Evolutionary conservation across 2,888 invertebrate species (phyloP), one percentile per base, ranked within the genome.

Genomic region (Tenthredo scrophulariae): DNA sequence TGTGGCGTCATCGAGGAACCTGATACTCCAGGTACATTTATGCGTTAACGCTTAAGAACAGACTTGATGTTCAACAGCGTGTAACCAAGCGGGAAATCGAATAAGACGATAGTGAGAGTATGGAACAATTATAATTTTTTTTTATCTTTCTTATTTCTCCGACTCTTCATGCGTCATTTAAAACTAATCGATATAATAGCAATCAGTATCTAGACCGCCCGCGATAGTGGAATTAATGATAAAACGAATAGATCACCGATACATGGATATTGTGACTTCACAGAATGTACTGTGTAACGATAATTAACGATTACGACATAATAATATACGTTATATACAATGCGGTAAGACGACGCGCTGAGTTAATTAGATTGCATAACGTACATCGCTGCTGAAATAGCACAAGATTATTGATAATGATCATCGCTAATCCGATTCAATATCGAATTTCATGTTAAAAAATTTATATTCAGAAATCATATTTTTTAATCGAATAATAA

Each of bases 121-220:
- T 5, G 5, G 7, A 33, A 18, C 10, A 10, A 29, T 33, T 15
- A 33, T 67, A 18, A 18, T 15, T 1, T 33, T 33, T 33, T 67
- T 15, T 6, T 33, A n/a, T 67, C 7, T 67, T 33, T 50, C 0
- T 50, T 50, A 6, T n/a, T 54, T 54, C 2, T 54, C n/a, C 7
- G 1, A 33, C 26, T 26, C 67, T 10, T 29, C 33, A 67, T 6
- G 67, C 67, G 33, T 33, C 67, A 6, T 67, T 67, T 33, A 15
- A 67, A 67, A 67, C 33, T 67, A 67, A 67, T 67, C 67, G 33
- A 67, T 67, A 67, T 67, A 33, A 33, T 33, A 33, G 33, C 29
- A 67, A 33, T 67, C 33, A 33, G 67, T 18, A 18, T 33, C 67
- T 13, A 67, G 67, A 67, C 29, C 33, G 5, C 67, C 26, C 18